phyloP scores from a whole-genome alignment of 2,797 vertebrate species.

The Acestrorhynchus altus region DNA sequence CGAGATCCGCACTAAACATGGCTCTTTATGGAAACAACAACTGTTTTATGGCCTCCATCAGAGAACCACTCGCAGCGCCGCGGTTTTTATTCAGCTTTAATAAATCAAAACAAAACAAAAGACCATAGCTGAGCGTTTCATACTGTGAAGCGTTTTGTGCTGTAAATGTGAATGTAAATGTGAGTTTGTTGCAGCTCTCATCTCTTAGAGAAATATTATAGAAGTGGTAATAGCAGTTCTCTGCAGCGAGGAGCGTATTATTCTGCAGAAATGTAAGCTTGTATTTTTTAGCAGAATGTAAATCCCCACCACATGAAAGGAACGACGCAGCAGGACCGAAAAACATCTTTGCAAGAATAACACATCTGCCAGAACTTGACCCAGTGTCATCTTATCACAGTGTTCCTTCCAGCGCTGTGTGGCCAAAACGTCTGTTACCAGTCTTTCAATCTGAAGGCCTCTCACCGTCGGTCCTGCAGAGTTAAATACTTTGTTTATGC shows the following conservation, averaged over 20 bases:
- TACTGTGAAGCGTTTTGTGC: neutral
- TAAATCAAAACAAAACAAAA: neutral
- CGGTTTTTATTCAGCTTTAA: too few species aligned
- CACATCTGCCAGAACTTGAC: constrained; percentile 38
- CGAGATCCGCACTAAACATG: too few species aligned
- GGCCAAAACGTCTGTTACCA: constrained; percentile 43
- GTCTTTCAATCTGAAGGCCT: constrained; percentile 40
- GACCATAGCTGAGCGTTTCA: too few species aligned
- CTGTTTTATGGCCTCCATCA: too few species aligned
- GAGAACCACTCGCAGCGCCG: too few species aligned
- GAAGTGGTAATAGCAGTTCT: neutral
- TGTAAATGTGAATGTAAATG: neutral
- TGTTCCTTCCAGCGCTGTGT: constrained; percentile 41
- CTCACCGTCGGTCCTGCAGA: constrained; percentile 40
- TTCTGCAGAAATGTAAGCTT: constrained; percentile 10
- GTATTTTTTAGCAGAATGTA: constrained; percentile 11
- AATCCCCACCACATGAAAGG: constrained; percentile 14
- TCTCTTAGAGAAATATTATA: neutral
- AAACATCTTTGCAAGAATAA: constrained; percentile 9
- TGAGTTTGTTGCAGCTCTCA: neutral
- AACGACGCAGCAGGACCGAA: neutral
- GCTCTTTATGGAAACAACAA: too few species aligned
- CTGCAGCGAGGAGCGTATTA: neutral
- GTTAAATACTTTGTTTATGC: constrained; percentile 66
- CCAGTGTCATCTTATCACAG: constrained; percentile 37